These are phyloP conservation scores for Mythimna ferrago DNA, from an alignment of 2,888 invertebrate genomes.

Conservation along the genomic window DNA sequence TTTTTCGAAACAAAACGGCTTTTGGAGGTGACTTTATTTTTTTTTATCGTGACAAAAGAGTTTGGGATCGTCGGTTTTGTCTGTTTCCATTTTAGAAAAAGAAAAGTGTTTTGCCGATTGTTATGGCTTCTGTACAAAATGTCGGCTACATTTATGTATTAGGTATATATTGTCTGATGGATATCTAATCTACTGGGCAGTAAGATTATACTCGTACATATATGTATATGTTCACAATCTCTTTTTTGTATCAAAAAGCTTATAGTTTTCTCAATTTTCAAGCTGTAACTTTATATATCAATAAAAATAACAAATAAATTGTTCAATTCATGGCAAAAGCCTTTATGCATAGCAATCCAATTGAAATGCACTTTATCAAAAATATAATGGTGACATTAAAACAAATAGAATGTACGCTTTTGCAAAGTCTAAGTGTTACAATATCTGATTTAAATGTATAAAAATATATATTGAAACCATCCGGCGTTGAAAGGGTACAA, in stretches of 20 bases:
- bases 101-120: constrained; percentile 42
- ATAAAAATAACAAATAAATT: constrained; percentile 30
- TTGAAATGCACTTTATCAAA: constrained; percentile 44
- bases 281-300: not conserved
- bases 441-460: constrained; percentile 28
- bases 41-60: constrained; percentile 80
- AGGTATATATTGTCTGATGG: not conserved
- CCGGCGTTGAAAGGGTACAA: constrained; percentile 24
- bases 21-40: constrained; percentile 77
- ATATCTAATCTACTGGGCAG: not conserved
- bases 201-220: no score
- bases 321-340: constrained; percentile 38
- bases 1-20: constrained; percentile 80
- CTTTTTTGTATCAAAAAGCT: not conserved
- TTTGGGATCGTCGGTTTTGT: constrained; percentile 49
- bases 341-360: constrained; percentile 20
- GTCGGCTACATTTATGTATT: not conserved
- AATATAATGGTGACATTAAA: constrained; percentile 34
- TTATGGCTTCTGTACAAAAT: constrained; percentile 36
- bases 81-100: constrained; percentile 45
- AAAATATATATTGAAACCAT: constrained; percentile 13
- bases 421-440: constrained; percentile 13
- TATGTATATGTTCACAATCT: no score
- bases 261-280: not conserved
- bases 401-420: constrained; percentile 36